phyloP scores from a whole-genome alignment of 1,140 invertebrate genomes.

The Zaprionus ghesquierei region DNA sequence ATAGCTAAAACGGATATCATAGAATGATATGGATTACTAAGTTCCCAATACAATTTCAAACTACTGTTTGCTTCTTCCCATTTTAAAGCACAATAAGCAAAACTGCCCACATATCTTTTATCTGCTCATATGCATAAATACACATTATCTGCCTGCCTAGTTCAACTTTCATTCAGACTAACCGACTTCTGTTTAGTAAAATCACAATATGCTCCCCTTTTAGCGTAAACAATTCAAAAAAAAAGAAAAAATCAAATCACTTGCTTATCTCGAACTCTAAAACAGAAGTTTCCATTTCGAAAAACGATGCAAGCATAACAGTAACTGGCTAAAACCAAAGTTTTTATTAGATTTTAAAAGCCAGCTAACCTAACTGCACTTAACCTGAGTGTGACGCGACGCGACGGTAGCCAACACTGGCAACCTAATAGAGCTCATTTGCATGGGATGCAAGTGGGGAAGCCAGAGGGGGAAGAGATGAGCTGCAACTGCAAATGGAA shows the following conservation, averaged over 20 bases:
- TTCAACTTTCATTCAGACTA: neutral
- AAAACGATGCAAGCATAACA: constrained; percentile 8
- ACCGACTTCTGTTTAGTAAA: neutral
- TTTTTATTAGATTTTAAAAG: constrained; percentile 45
- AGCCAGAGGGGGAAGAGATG: neutral
- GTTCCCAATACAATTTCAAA: neutral
- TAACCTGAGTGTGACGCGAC: constrained; percentile 32
- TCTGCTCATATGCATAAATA: neutral
- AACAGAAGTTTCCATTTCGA: neutral
- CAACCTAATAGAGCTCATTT: constrained; percentile 71
- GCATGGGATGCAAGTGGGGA: constrained; percentile 45
- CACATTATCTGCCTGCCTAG: neutral
- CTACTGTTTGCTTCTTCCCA: neutral
- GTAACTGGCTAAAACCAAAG: constrained; percentile 21
- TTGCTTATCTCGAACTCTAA: neutral
- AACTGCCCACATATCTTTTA: neutral
- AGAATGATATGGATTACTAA: neutral
- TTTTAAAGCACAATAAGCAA: neutral
- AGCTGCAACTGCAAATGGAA: constrained; percentile 41
- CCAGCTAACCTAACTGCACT: constrained; percentile 41
- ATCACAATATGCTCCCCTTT: neutral
- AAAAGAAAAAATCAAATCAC: neutral
- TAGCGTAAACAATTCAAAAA: constrained; percentile 2
- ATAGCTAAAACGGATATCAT: neutral
- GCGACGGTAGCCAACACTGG: constrained; percentile 41